Evolutionary conservation across 2,113 vertebrate species (phyloP).

Genomic region (Psephotus haematonotus): DNA sequence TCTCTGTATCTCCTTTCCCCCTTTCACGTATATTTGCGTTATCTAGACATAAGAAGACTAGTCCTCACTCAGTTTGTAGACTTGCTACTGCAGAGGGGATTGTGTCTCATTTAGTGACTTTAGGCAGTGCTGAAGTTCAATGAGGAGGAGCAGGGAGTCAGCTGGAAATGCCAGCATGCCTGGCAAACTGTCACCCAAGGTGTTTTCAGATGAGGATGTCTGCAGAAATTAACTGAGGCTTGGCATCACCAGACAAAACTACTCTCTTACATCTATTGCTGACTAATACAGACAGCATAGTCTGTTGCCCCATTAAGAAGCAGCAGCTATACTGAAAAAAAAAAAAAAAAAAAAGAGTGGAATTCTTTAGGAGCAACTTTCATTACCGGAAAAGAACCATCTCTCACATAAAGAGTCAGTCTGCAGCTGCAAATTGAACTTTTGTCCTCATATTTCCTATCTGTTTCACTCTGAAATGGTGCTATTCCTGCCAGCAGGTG

Average conservation of each 20-base stretch:
- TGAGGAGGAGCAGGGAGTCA: constrained; percentile 23
- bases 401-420: not conserved
- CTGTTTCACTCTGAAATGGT: not conserved
- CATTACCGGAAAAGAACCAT: not conserved
- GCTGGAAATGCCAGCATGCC: constrained; percentile 39
- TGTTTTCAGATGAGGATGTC: constrained; percentile 50
- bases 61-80: not conserved
- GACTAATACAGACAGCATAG: constrained; percentile 33
- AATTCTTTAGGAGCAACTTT: constrained; percentile 4
- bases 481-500: not conserved
- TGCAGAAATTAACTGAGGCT: constrained; percentile 41
- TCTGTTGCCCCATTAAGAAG: constrained; percentile 9
- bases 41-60: not conserved
- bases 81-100: not conserved
- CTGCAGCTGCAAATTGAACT: not conserved
- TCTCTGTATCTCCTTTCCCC: not conserved
- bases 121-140: constrained; percentile 35
- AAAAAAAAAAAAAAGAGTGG: not conserved
- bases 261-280: not conserved
- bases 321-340: not conserved
- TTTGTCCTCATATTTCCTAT: not conserved
- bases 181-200: constrained; percentile 53
- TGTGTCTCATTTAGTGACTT: constrained; percentile 40
- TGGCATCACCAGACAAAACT: constrained; percentile 11
- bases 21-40: not conserved